Conservation (phyloP, 1,140 invertebrate species). For the Theocolax elegans region DNA sequence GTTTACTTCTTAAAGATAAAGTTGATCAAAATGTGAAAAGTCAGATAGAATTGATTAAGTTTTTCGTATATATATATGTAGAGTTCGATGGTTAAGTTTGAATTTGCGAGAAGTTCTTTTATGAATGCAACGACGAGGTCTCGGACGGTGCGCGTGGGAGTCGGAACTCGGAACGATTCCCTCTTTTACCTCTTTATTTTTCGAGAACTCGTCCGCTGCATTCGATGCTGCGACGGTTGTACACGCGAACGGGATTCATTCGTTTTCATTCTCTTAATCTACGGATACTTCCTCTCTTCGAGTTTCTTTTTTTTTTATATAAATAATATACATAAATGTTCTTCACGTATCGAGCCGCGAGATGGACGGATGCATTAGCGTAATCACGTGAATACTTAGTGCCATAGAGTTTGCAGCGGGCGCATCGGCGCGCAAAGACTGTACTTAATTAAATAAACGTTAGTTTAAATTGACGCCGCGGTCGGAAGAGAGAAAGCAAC, state of each 20-base stretch:
- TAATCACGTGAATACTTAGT: conserved; percentile 66
- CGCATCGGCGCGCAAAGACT: conserved; percentile 58
- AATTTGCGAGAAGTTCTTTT: conserved; percentile 44
- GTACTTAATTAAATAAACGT: conserved; percentile 61
- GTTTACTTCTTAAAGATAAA: too few relatives aligned
- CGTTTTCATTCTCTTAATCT: not conserved
- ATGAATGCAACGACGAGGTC: conserved; percentile 20
- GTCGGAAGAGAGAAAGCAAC: conserved; percentile 2
- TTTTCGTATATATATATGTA: conserved; percentile 31
- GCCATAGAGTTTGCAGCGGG: conserved; percentile 63
- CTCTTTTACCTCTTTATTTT: conserved; percentile 43
- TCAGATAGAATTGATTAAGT: conserved; percentile 15
- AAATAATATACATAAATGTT: conserved; percentile 19
- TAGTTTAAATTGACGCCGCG: conserved; percentile 28
- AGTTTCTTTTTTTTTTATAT: not conserved
- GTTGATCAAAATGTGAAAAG: not conserved
- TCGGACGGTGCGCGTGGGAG: conserved; percentile 8
- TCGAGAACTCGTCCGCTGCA: conserved; percentile 34
- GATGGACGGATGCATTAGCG: conserved; percentile 36
- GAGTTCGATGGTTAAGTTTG: conserved; percentile 54
- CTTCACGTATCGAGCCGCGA: conserved; percentile 28
- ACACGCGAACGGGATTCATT: conserved; percentile 32
- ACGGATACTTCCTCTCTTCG: too few relatives aligned
- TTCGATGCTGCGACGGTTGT: conserved; percentile 14
- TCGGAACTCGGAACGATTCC: not conserved